A percentile compares a stretch with the other conserved stretches of the same genome.
Conservation (phyloP, 23 tunicate species). For the Styela clava region DNA sequence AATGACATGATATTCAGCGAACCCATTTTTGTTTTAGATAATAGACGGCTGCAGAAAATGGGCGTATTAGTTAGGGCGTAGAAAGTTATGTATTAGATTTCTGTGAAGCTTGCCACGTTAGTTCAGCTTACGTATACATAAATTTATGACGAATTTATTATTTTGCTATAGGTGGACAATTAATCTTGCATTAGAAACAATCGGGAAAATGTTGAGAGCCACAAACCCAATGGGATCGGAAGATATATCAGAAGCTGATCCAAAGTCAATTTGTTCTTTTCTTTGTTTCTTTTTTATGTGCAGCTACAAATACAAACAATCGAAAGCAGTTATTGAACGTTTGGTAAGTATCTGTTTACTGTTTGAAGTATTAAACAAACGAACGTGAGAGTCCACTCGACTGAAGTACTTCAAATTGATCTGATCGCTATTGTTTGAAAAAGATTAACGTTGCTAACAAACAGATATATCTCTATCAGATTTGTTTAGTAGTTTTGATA, state of each 20-base stretch:
- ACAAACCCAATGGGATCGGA: constrained; percentile 74
- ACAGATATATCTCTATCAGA: no score
- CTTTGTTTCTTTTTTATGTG: constrained; percentile 78
- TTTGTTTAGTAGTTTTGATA: no score
- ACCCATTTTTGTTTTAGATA: no score
- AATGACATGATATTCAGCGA: neutral
- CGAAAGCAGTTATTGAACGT: constrained; percentile 68
- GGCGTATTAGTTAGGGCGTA: no score
- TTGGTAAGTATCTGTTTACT: constrained; percentile 34
- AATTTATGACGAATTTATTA: no score
- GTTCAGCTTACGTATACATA: no score
- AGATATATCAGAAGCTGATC: constrained; percentile 81
- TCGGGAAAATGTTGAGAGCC: constrained; percentile 68
- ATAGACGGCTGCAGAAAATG: no score
- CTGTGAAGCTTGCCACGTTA: no score
- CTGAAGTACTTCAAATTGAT: neutral
- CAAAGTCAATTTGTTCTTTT: constrained; percentile 63
- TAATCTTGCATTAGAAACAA: constrained; percentile 52
- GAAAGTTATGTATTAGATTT: no score
- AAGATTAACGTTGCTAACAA: no score
- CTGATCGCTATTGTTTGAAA: neutral
- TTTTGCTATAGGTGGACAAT: constrained; percentile 95
- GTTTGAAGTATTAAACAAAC: neutral
- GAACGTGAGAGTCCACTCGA: neutral
- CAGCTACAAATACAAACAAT: constrained; percentile 56